A percentile compares a stretch with the other conserved stretches of the same genome.
phyloP scores from a whole-genome alignment of 2,797 vertebrate genomes.

The Rhinichthys osculus region DNA sequence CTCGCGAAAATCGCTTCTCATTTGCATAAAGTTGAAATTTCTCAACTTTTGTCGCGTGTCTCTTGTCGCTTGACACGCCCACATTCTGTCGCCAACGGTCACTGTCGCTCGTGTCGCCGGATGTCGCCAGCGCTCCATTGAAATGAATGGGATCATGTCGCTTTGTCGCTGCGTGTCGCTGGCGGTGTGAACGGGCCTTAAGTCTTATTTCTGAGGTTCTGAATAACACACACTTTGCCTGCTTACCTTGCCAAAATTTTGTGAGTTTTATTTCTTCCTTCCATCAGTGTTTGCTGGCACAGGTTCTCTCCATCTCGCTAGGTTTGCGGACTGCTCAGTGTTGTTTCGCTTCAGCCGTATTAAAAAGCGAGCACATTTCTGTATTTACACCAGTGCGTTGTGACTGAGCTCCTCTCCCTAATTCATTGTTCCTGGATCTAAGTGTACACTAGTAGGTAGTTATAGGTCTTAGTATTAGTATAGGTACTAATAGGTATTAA shows the following conservation, averaged over 20 bases:
- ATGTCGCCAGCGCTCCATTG: too few relatives aligned
- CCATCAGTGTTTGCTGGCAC: conserved; percentile 6
- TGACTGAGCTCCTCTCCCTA: background rate
- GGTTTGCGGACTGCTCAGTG: conserved; percentile 59
- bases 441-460: background rate
- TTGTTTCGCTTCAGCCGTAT: conserved; percentile 31
- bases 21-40: too few relatives aligned
- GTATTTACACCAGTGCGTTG: conserved; percentile 5
- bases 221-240: conserved; percentile 39
- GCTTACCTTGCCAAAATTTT: conserved; percentile 49
- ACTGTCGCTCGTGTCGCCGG: too few relatives aligned
- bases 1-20: too few relatives aligned
- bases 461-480: background rate
- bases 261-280: conserved; percentile 24
- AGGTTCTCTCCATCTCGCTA: conserved; percentile 17
- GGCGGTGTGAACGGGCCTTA: background rate
- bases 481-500: background rate
- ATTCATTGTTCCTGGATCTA: background rate
- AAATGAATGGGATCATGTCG: too few relatives aligned
- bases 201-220: conserved; percentile 44
- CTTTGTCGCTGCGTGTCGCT: too few relatives aligned
- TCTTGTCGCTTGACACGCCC: too few relatives aligned
- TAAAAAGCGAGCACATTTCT: conserved; percentile 40
- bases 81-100: too few relatives aligned
- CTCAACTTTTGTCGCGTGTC: too few relatives aligned